Base-by-base conservation (phyloP, 2,797 vertebrate species). In the Xenentodon cancila region DNA sequence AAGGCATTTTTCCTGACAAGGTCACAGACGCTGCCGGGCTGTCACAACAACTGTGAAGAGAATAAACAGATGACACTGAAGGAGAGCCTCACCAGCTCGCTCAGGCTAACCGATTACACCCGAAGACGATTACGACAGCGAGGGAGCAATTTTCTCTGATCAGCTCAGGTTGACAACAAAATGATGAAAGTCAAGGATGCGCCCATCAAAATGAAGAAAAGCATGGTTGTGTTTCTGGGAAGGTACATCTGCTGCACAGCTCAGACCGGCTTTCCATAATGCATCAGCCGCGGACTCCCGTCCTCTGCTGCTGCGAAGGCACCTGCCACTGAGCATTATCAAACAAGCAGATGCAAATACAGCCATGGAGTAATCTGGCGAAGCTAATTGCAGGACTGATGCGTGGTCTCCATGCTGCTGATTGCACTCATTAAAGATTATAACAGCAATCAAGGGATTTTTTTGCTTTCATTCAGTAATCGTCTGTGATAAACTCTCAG, bases 261-360 rank as follows among this genome's bases (percentile, higher is more conserved):
- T 76, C 55, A 75, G 68, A 61, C 34, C 7, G 53, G 25, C 45
- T 80, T 79, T 78, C 82, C 76, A 84, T 80, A 62, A 80, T 74
- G 67, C 69, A 69, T 74, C 81, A 73, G 80, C 80, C 88, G 81
- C 59, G 56, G 75, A 45, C 21, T 60, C 57, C 56, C 47, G 25
- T 49, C 45, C 59, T 21, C 54, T 34, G 42, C 52, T 43, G 45
- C 63, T 63, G 62, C 60, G 27, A 67, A 67, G 76, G 59, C 82
- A 84, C 80, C 84, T 82, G 84, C 75, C 79, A 77, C 67, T 77
- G 57, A 75, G 70, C 56, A 53, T 74, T 68, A 74, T 69, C 80
- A 84, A 61, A 77, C 56, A 21, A 47, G 59, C 60, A 19, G 63
- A 53, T 1, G 48, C 58, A 21, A 67, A 84, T 79, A 75, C 76